phyloP scores from a whole-genome alignment of 2,797 vertebrate species.

The Myotis daubentonii region DNA sequence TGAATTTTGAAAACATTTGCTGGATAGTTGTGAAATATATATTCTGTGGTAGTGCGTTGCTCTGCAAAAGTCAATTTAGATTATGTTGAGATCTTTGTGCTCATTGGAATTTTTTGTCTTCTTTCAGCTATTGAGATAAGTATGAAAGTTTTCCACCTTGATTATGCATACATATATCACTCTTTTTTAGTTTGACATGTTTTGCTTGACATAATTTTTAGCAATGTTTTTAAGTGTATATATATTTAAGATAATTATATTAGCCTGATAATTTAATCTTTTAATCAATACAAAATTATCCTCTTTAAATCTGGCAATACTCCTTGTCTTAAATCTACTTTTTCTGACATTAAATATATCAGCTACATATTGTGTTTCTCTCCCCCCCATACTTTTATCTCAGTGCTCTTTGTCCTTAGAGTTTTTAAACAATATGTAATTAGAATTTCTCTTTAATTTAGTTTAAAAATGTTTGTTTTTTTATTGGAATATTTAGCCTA shows the following conservation, averaged over 20 bases:
- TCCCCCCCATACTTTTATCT: neutral
- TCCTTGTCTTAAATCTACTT: neutral
- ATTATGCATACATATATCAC: neutral
- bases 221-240: neutral
- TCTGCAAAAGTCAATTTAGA: neutral
- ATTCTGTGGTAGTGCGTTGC: neutral
- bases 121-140: neutral
- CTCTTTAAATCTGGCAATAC: neutral
- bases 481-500: neutral
- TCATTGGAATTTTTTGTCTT: neutral
- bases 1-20: neutral
- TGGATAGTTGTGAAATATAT: neutral
- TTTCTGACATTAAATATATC: neutral
- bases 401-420: neutral
- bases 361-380: neutral
- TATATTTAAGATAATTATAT: neutral
- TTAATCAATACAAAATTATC: neutral
- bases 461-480: neutral
- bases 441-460: neutral
- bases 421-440: neutral
- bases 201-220: slow-evolving; percentile 10
- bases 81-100: neutral
- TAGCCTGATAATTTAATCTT: neutral
- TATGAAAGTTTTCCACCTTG: neutral
- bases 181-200: neutral